Percentiles rank a stretch among this genome's conserved stretches.
These are phyloP conservation scores for Arvicanthis niloticus DNA, from an alignment of 2,113 vertebrate species.

Conservation along the genomic window DNA sequence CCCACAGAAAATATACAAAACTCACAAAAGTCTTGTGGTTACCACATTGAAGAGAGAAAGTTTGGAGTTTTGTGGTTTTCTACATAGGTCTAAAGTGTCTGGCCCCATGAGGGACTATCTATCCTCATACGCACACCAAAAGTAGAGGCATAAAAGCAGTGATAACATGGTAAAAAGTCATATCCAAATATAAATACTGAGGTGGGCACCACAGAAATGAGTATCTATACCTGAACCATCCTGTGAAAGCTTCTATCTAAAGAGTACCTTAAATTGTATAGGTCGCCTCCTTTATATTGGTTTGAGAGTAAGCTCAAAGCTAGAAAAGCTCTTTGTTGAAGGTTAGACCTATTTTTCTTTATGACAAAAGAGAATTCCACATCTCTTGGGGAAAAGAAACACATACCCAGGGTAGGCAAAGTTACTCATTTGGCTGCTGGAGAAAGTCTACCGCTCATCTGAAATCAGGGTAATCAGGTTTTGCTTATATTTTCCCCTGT, in stretches of 20 bases:
- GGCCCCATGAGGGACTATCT: background rate
- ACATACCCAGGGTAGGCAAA: background rate
- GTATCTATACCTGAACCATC: background rate
- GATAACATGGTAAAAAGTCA: background rate
- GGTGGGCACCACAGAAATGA: background rate
- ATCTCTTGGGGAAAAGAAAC: background rate
- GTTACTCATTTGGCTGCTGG: background rate
- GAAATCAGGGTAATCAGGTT: background rate
- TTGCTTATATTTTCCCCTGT: slow-evolving; percentile 48
- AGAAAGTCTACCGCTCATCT: slow-evolving; percentile 10
- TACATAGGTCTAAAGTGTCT: background rate
- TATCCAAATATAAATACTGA: background rate
- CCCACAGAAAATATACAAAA: background rate
- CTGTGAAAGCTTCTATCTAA: background rate
- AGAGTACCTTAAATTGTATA: background rate
- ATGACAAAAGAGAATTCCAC: background rate
- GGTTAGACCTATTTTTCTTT: slow-evolving; percentile 1
- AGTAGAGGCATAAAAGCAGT: background rate
- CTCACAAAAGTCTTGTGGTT: background rate
- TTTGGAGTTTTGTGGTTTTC: background rate
- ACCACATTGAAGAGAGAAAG: background rate
- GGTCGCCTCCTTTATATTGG: background rate
- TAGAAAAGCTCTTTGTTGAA: background rate
- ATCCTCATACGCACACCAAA: background rate
- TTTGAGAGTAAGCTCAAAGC: slow-evolving; percentile 33